Base-by-base conservation (phyloP, 1,140 invertebrate species). In the Maconellicoccus hirsutus region DNA sequence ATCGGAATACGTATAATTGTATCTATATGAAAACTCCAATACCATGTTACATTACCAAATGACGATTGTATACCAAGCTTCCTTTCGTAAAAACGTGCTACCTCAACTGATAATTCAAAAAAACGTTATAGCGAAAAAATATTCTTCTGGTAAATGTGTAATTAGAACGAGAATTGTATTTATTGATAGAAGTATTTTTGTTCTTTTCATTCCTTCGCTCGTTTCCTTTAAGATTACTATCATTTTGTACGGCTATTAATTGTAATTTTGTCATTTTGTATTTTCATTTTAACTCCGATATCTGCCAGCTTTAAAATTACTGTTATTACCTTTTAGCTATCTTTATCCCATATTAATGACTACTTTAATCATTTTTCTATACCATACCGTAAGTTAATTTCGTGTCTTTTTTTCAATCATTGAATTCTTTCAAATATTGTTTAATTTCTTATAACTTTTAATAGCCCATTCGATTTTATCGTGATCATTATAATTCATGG, bases 291-390 rank as follows among this genome's bases (percentile, higher is more conserved):
- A 66, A 66, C 61, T 66, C 61, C 61, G 61, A 66, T 66, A 66
- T 66, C 61, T 66, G 25, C 61, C 61, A 66, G 61, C 25, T 66
- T 66, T 66, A 8, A 66, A 66, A 66, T 66, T 66, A 66, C 61
- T 23, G 25, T 66, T 66, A 66, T 66, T 66, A 66, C 19, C 21
- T 26, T 66, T 66, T 26, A 66, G 61, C 25, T 66, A 66, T 66
- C 61, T 66, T 66, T 66, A 66, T 66, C 61, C 61, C 61, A 66
- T 66, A 66, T 66, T 66, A 66, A 66, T 66, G 61, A 66, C 61
- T 66, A 66, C 61, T 66, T 66, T 66, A 66, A 66, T 66, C 61
- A 66, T 66, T 66, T 66, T 66, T 66, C 61, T 66, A 66, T 19
- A 66, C 25, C 21, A 23, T 66, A 66, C 22, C 61, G 61, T 66